Percentiles rank a stretch among this genome's conserved stretches.
These are phyloP conservation scores for Aproaerema taeniolella DNA, from an alignment of 2,888 invertebrate species.

Conservation along the genomic window DNA sequence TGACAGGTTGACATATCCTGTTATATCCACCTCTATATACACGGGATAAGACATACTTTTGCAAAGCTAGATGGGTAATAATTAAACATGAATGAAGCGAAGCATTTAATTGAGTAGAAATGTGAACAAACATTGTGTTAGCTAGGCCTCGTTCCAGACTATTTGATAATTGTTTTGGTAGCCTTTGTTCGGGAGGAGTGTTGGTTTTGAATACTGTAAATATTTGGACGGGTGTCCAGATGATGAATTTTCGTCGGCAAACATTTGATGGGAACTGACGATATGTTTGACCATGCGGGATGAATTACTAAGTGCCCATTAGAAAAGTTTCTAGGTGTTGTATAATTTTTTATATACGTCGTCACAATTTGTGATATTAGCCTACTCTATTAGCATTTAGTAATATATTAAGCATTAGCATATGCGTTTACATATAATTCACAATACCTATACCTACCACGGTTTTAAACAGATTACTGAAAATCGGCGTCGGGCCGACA, in stretches of 20 bases:
- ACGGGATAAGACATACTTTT: conserved; percentile 39
- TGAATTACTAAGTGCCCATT: too few species aligned
- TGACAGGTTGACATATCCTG: conserved; percentile 47
- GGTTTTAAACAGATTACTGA: too few species aligned
- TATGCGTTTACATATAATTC: too few species aligned
- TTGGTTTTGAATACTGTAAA: conserved; percentile 26
- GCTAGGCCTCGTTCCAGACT: conserved; percentile 35
- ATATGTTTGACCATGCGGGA: too few species aligned
- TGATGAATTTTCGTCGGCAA: conserved; percentile 16
- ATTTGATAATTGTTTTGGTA: conserved; percentile 33
- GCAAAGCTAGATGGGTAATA: conserved; percentile 38
- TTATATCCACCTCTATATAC: conserved; percentile 49
- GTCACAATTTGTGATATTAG: too few species aligned
- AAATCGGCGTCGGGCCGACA: too few species aligned
- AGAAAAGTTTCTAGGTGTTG: too few species aligned
- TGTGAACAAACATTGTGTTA: conserved; percentile 64
- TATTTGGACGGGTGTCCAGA: conserved; percentile 25
- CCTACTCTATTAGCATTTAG: too few species aligned
- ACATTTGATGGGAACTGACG: conserved; percentile 15
- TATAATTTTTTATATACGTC: too few species aligned
- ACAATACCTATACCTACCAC: too few species aligned
- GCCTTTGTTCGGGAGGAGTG: conserved; percentile 17
- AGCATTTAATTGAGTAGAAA: conserved; percentile 68
- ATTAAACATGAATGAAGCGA: conserved; percentile 71
- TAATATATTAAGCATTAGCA: too few species aligned